A percentile compares a stretch with the other conserved stretches of the same genome.
phyloP scores from a whole-genome alignment of 2,888 invertebrate species.

The Zelleria hepariella region DNA sequence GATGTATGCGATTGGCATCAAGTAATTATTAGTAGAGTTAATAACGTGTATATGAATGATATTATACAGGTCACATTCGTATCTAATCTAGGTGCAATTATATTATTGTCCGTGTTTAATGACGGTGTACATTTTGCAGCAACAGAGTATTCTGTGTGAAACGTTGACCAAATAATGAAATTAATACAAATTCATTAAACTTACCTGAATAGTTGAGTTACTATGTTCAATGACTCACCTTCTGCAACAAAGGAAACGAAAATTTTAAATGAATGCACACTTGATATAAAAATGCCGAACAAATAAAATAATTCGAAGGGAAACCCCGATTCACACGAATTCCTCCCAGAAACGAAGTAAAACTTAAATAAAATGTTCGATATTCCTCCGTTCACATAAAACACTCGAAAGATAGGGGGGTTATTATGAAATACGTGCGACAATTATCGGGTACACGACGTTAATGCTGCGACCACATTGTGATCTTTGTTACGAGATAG shows the following conservation, averaged over 20 bases:
- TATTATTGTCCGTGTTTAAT: background rate
- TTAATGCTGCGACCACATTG: conserved; percentile 67
- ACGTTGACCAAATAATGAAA: conserved; percentile 13
- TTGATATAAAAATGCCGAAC: background rate
- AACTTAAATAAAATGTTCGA: background rate
- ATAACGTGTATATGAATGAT: background rate
- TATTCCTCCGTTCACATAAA: conserved; percentile 16
- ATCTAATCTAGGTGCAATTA: background rate
- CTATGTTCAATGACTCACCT: conserved; percentile 49
- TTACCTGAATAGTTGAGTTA: conserved; percentile 18
- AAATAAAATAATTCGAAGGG: background rate
- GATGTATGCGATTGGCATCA: conserved; percentile 5
- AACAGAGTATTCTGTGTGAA: background rate
- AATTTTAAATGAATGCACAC: background rate
- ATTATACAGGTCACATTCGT: background rate
- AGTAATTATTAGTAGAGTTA: conserved; percentile 2
- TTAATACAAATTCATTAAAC: conserved; percentile 3
- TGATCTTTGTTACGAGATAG: conserved; percentile 22
- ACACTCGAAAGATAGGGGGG: conserved; percentile 24
- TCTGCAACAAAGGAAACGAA: conserved; percentile 57
- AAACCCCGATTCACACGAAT: background rate
- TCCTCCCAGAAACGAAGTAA: background rate
- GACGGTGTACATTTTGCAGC: background rate
- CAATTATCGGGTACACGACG: conserved; percentile 70
- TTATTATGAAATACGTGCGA: conserved; percentile 70